Conservation (phyloP, 1,140 invertebrate genomes). For the Dendroctonus ponderosae region DNA sequence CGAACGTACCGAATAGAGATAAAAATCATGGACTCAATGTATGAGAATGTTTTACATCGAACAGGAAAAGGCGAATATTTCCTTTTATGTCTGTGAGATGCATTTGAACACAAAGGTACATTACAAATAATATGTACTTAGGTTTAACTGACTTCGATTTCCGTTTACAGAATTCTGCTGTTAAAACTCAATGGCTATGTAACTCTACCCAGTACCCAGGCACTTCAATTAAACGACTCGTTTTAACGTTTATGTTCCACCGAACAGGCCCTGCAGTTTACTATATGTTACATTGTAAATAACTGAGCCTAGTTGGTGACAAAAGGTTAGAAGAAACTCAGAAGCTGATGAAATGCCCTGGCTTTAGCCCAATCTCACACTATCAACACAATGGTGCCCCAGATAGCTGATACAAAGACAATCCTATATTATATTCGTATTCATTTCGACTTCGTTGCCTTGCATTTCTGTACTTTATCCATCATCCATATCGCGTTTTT, state of each 20-base stretch:
- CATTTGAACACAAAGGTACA: constrained; percentile 20
- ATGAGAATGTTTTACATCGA: constrained; percentile 19
- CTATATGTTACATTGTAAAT: no score
- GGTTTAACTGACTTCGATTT: constrained; percentile 20
- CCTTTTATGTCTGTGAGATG: constrained; percentile 12
- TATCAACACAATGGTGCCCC: no score
- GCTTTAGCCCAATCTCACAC: no score
- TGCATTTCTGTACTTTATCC: constrained; percentile 21
- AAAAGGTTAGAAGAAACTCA: no score
- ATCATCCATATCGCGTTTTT: constrained; percentile 13
- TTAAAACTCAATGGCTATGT: neutral
- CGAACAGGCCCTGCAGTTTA: no score
- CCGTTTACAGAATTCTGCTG: constrained; percentile 15
- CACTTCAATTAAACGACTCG: no score
- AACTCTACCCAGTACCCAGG: neutral
- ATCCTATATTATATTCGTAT: neutral
- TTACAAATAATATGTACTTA: constrained; percentile 23
- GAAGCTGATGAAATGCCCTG: no score
- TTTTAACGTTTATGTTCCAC: no score
- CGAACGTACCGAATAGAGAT: constrained; percentile 6
- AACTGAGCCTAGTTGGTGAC: no score
- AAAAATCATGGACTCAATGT: constrained; percentile 14
- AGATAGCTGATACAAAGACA: no score
- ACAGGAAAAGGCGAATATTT: constrained; percentile 16
- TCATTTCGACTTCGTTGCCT: neutral